Evolutionary conservation across 1,140 invertebrate genomes (phyloP).

Genomic region (Papilio helenus): DNA sequence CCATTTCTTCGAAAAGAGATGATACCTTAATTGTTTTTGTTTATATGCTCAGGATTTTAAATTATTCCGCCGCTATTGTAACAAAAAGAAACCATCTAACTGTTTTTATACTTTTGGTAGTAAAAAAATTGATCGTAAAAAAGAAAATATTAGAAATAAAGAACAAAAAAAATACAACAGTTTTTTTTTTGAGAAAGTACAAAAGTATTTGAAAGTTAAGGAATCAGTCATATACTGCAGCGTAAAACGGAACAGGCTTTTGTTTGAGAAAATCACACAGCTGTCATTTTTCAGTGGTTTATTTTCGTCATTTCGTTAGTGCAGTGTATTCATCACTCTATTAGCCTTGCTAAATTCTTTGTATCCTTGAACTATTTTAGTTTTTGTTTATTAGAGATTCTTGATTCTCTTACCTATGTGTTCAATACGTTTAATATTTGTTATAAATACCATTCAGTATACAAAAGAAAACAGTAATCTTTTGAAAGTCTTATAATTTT

Average conservation of each 20-base stretch:
- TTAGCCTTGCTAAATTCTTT: conserved; percentile 67
- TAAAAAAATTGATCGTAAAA: too few relatives aligned
- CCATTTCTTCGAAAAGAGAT: too few relatives aligned
- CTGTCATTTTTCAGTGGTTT: conserved; percentile 68
- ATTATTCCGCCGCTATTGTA: not conserved
- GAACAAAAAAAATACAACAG: too few relatives aligned
- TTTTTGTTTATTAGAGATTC: conserved; percentile 42
- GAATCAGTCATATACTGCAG: conserved; percentile 8
- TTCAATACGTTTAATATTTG: conserved; percentile 46
- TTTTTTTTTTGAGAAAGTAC: too few relatives aligned
- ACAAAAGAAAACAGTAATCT: conserved; percentile 54
- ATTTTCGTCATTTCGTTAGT: conserved; percentile 78
- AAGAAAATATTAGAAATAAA: not conserved
- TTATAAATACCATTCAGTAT: conserved; percentile 58
- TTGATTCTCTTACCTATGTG: conserved; percentile 43
- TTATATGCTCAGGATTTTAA: not conserved
- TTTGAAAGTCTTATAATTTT: conserved; percentile 63
- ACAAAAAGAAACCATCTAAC: not conserved
- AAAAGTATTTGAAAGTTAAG: not conserved
- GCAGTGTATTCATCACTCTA: conserved; percentile 60
- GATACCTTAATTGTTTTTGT: too few relatives aligned
- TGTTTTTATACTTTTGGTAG: not conserved
- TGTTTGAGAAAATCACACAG: conserved; percentile 46
- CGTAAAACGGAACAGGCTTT: conserved; percentile 42
- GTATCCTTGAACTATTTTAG: conserved; percentile 67